These are phyloP conservation scores for Brachyptera risi DNA, from an alignment of 2,888 invertebrate genomes.

Conservation along the genomic window DNA sequence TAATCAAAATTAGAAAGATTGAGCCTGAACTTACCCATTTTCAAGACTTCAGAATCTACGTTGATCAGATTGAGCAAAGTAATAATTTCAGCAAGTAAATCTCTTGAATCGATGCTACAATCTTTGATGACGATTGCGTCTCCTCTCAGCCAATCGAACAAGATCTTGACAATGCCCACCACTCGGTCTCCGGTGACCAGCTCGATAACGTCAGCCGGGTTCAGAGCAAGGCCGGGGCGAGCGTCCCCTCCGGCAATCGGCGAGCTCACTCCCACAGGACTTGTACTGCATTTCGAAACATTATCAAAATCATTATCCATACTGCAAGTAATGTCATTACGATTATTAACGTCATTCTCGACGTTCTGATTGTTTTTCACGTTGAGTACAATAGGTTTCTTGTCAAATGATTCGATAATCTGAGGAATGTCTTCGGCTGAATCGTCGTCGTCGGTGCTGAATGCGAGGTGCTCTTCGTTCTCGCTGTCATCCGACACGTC, in stretches of 20 bases:
- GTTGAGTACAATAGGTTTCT: slow-evolving; percentile 40
- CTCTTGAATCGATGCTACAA: slow-evolving; percentile 73
- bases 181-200: slow-evolving; percentile 58
- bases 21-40: slow-evolving; percentile 48
- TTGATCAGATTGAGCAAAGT: slow-evolving; percentile 77
- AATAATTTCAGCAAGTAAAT: slow-evolving; percentile 74
- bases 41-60: slow-evolving; percentile 59
- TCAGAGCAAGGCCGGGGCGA: slow-evolving; percentile 39
- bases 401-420: no score
- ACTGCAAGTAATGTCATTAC: not conserved
- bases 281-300: no score
- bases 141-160: slow-evolving; percentile 79
- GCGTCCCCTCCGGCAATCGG: not conserved
- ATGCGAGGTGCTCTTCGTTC: slow-evolving; percentile 37
- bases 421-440: slow-evolving; percentile 38
- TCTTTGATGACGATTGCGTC: slow-evolving; percentile 74
- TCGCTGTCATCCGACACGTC: slow-evolving; percentile 32
- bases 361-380: no score
- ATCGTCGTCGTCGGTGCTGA: slow-evolving; percentile 34
- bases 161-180: slow-evolving; percentile 65
- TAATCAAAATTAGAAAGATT: slow-evolving; percentile 10
- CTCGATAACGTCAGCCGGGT: slow-evolving; percentile 53
- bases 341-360: no score
- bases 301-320: no score
- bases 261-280: not conserved